Percentiles rank a stretch among this genome's conserved stretches.
These are phyloP conservation scores for Megaceryle torquata DNA, from an alignment of 2,113 vertebrate species.

Conservation along the genomic window DNA sequence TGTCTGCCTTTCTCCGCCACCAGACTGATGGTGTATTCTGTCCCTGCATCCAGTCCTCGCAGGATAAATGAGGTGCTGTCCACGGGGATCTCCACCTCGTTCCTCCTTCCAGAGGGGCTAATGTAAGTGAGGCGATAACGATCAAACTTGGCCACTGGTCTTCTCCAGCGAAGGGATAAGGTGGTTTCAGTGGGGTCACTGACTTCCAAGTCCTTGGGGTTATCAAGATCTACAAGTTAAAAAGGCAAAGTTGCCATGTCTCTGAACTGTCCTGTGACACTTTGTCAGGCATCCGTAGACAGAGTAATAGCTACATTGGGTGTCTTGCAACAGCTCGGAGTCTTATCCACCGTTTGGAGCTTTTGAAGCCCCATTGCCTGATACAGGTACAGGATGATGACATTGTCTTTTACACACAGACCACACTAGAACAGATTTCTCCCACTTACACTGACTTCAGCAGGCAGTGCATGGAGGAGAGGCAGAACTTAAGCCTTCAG, in stretches of 20 bases:
- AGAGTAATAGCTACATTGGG: too few relatives aligned
- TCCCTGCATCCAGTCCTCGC: conserved; percentile 78
- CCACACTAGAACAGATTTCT: background rate
- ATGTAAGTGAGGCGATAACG: conserved; percentile 80
- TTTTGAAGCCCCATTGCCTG: background rate
- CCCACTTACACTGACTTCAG: background rate
- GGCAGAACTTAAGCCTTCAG: background rate
- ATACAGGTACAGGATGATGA: background rate
- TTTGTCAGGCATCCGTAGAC: background rate
- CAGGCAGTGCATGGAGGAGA: background rate
- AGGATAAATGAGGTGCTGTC: conserved; percentile 78
- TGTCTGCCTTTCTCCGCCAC: conserved; percentile 85
- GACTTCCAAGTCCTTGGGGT: conserved; percentile 86
- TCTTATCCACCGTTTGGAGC: background rate
- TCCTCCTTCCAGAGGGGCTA: conserved; percentile 66
- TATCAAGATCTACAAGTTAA: conserved; percentile 82
- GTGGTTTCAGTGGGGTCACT: conserved; percentile 81
- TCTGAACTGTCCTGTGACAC: background rate
- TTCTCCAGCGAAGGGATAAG: conserved; percentile 83
- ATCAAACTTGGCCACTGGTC: conserved; percentile 87
- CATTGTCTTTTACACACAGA: background rate
- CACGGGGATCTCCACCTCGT: conserved; percentile 76
- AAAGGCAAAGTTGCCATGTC: background rate
- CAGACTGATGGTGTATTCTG: conserved; percentile 85
- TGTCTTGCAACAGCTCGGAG: background rate